Conservation (phyloP, 2,888 invertebrate genomes). For the Lepidocyrtinus sp. region DNA sequence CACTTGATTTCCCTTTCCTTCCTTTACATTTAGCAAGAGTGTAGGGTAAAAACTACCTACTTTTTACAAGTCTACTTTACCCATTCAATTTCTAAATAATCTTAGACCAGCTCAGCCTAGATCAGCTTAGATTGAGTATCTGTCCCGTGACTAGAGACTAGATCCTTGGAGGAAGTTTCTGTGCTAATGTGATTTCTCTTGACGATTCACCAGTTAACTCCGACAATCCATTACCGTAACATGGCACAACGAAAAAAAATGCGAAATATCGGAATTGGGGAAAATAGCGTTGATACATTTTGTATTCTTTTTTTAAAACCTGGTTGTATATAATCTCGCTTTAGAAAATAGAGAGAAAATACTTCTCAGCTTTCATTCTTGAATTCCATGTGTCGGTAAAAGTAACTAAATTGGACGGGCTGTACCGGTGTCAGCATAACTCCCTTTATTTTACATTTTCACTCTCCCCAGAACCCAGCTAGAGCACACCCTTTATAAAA, state of each 20-base stretch:
- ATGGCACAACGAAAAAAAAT: slow-evolving; percentile 28
- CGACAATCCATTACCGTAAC: slow-evolving; percentile 61
- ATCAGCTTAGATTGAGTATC: slow-evolving; percentile 12
- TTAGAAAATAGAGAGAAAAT: slow-evolving; percentile 1
- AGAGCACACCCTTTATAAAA: slow-evolving; percentile 49
- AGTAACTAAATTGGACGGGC: slow-evolving; percentile 36
- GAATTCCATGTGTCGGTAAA: slow-evolving; percentile 48
- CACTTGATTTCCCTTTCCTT: slow-evolving; percentile 1
- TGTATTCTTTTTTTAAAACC: slow-evolving; percentile 9
- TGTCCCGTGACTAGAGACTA: slow-evolving; percentile 10
- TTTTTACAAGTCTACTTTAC: background rate
- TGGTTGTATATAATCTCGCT: background rate
- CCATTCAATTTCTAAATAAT: background rate
- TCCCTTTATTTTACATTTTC: slow-evolving; percentile 42
- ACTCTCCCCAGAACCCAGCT: slow-evolving; percentile 4
- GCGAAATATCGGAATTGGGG: background rate
- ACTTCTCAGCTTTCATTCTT: slow-evolving; percentile 4
- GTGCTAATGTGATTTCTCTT: slow-evolving; percentile 51
- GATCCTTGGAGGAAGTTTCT: background rate
- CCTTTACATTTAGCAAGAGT: background rate
- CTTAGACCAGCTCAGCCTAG: background rate
- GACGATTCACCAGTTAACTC: slow-evolving; percentile 50
- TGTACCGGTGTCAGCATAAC: slow-evolving; percentile 46
- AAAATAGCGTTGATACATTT: background rate
- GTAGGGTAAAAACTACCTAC: background rate